Evolutionary conservation across 2,888 invertebrate genomes (phyloP), one percentile per base, ranked within the genome.

Genomic region (Empis stercorea): DNA sequence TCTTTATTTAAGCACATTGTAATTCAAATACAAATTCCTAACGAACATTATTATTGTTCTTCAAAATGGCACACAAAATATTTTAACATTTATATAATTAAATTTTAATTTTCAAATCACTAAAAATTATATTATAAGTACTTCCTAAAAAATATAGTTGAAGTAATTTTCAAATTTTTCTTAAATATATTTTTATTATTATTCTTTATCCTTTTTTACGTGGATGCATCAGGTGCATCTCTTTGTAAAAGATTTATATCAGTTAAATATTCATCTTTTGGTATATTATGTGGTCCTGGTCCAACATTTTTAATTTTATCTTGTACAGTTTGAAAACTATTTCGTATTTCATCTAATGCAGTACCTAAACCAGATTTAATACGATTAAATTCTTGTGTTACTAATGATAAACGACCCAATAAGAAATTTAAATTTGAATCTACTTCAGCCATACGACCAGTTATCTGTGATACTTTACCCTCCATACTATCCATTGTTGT

Each of bases 381-480:
- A 59, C 79, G 78, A 59, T 81, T 82, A 68, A 91, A 91, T 65
- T 92, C 89, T 56, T 86, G 85, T 2, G 87, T 85, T 30, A 87
- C 84, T 9, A 91, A 69, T 1, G 85, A 82, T 48, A 91, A 68
- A 47, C 84, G 73, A 7, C 89, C 89, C 50, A 91, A 68, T 41
- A 88, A 73, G 61, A 79, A 87, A 67, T 92, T 91, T 51, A 92
- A 72, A 65, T 91, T 86, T 45, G 80, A 80, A 54, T 86, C 84
- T 27, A 91, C 81, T 61, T 86, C 83, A 2, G 73, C 62, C 78
- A 91, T 86, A 46, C 83, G 76, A 53, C 76, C 76, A 13, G 84
- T 86, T 54, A 91, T 87, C 57, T 78, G 75, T 15, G 79, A 78
- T 48, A 91, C 86, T 70, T 87, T 86, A 57, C 77, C 79, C 62